Conservation (phyloP, 1,140 invertebrate species). For the Phocides pigmalion region DNA sequence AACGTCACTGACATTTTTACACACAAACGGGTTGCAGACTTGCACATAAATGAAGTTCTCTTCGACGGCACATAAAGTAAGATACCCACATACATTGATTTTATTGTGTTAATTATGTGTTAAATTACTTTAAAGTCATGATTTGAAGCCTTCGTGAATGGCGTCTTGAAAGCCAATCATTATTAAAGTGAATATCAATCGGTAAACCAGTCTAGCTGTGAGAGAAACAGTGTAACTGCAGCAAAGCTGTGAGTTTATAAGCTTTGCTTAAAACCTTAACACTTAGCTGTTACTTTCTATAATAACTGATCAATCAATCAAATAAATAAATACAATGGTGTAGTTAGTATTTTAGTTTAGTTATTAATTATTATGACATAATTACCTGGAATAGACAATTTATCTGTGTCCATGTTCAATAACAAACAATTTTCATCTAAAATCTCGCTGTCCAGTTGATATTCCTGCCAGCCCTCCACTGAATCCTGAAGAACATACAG, state of each 20-base stretch:
- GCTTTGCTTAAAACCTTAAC: not conserved
- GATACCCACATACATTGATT: too few species aligned
- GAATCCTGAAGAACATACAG: conserved; percentile 52
- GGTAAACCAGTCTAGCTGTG: not conserved
- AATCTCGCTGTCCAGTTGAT: conserved; percentile 85
- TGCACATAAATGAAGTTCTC: too few species aligned
- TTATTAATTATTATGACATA: conserved; percentile 18
- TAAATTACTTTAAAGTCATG: too few species aligned
- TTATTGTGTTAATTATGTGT: not conserved
- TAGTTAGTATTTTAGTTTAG: too few species aligned
- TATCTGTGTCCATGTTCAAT: conserved; percentile 85
- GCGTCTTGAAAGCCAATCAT: not conserved
- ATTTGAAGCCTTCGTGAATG: too few species aligned
- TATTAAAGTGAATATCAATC: not conserved
- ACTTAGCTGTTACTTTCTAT: too few species aligned
- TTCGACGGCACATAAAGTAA: too few species aligned
- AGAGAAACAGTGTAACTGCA: not conserved
- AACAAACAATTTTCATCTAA: conserved; percentile 94
- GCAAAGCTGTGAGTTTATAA: not conserved
- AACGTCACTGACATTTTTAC: too few species aligned
- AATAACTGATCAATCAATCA: too few species aligned
- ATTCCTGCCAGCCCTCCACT: conserved; percentile 75
- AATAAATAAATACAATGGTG: too few species aligned
- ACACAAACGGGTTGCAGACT: too few species aligned
- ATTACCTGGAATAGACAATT: conserved; percentile 71